Conservation (phyloP, 1,140 invertebrate genomes). For the Riptortus pedestris region DNA sequence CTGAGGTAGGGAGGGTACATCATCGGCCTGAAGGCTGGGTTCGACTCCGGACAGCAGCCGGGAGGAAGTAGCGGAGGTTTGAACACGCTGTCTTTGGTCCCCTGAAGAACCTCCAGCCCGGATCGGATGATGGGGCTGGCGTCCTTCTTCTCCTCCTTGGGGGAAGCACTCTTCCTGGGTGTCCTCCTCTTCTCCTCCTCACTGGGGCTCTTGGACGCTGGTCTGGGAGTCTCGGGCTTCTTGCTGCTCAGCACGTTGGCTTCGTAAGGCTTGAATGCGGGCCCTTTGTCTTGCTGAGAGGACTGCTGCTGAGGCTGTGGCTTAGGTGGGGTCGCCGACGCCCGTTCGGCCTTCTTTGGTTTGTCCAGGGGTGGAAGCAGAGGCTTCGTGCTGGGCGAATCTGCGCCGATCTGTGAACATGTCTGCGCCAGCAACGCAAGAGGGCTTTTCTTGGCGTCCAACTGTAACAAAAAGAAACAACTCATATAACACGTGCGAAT, state of each 20-base stretch:
- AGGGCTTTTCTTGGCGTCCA: slow-evolving; percentile 96
- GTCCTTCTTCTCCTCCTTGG: slow-evolving; percentile 28
- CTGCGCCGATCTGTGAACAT: slow-evolving; percentile 94
- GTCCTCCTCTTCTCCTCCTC: slow-evolving; percentile 30
- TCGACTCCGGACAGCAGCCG: not conserved
- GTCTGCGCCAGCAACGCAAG: slow-evolving; percentile 93
- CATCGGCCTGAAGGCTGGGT: slow-evolving; percentile 21
- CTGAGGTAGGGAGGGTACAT: slow-evolving; percentile 56
- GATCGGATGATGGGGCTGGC: slow-evolving; percentile 21
- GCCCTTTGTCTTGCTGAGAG: slow-evolving; percentile 21
- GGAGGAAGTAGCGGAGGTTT: slow-evolving; percentile 2
- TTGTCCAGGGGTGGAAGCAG: slow-evolving; percentile 62
- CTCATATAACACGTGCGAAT: slow-evolving; percentile 6
- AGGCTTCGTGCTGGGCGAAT: slow-evolving; percentile 50
- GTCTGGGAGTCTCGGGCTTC: slow-evolving; percentile 17
- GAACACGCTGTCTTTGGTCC: slow-evolving; percentile 32
- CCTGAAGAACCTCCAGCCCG: slow-evolving; percentile 34
- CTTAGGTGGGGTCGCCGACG: slow-evolving; percentile 29
- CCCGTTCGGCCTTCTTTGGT: slow-evolving; percentile 47
- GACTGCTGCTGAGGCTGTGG: slow-evolving; percentile 27
- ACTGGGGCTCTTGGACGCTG: slow-evolving; percentile 11
- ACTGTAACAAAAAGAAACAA: slow-evolving; percentile 53
- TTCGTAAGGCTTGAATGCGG: slow-evolving; percentile 72
- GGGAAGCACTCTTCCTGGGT: slow-evolving; percentile 26
- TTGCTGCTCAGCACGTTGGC: slow-evolving; percentile 51